A percentile compares a stretch with the other conserved stretches of the same genome.
These are phyloP conservation scores for Campoplex capitator DNA, from an alignment of 2,888 invertebrate species.

Conservation along the genomic window DNA sequence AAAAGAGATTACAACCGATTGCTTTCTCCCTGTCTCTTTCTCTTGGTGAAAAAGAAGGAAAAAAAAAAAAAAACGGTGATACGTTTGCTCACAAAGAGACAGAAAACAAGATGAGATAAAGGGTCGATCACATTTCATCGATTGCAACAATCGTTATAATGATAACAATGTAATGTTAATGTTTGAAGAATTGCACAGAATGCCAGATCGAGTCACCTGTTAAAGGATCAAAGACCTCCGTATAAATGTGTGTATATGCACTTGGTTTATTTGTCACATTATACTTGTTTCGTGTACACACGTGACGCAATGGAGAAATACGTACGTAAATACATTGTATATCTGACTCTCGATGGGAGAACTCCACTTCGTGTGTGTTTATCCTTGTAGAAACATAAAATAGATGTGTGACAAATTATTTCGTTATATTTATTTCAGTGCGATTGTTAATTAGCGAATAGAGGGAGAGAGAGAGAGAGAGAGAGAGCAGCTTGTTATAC, in stretches of 20 bases:
- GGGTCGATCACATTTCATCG: conserved; percentile 68
- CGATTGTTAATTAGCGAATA: conserved; percentile 61
- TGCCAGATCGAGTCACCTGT: conserved; percentile 36
- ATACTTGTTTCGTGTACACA: conserved; percentile 48
- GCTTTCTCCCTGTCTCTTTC: conserved; percentile 8
- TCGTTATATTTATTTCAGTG: conserved; percentile 50
- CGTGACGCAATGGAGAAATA: conserved; percentile 48
- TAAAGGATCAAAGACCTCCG: conserved; percentile 56
- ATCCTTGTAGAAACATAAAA: neutral
- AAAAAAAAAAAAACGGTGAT: conserved; percentile 17
- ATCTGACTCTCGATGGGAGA: neutral
- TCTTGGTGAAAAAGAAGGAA: conserved; percentile 2
- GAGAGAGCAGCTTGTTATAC: neutral
- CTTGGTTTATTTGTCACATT: conserved; percentile 46
- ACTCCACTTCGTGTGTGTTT: neutral
- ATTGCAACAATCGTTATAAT: conserved; percentile 48
- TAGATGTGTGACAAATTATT: conserved; percentile 41
- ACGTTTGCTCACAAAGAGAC: conserved; percentile 32
- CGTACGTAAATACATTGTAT: conserved; percentile 26
- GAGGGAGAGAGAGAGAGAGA: neutral
- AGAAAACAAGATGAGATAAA: conserved; percentile 67
- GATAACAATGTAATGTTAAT: conserved; percentile 52
- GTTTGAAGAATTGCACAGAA: conserved; percentile 45
- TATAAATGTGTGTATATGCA: conserved; percentile 9
- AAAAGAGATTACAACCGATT: conserved; percentile 53